Evolutionary conservation across 2,888 invertebrate species (phyloP), one percentile per base, ranked within the genome.

Genomic region (Sympetrum striolatum): DNA sequence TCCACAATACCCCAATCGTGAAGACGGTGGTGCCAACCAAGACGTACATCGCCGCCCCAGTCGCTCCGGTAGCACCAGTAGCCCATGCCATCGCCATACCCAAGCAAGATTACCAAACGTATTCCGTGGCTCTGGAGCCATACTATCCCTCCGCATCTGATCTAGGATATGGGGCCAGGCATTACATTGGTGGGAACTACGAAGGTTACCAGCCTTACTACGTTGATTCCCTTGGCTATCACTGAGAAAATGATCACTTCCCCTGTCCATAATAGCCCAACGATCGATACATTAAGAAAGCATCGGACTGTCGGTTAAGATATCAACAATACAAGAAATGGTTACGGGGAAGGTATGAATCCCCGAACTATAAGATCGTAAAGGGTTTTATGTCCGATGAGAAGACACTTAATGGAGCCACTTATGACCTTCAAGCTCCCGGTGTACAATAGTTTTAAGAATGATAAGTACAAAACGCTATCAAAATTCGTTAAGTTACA

Each of bases 141-240:
- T 86, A 86, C 37, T 86, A 86, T 37, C 86, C 86, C 35, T 60
- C 86, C 1, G 60, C 86, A 10, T 60, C 86, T n/a, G 86, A 86
- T 4, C 60, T 60, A 15, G 86, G 86, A 22, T 2, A 39, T 14
- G 86, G 86, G 2, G 18, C 37, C 2, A 86, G 37, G 86, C 86
- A 86, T 58, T 86, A 86, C 37, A 5, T 86, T n/a, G 86, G 86
- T 1, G 86, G 86, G 0, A 86, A 60, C 60, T 86, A 86, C 60
- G 86, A n/a, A 3, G 60, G 60, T 0, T 86, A 86, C n/a, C 60
- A 86, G 35, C 86, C 86, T 2, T 60, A 58, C 31, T 86, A 64
- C 60, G 37, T 86, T 10, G 86, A 86, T 60, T 86, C 86, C n/a
- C 39, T 60, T 25, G 60, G 58, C 14, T 86, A 86, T 37, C 86